Evolutionary conservation across 2,797 vertebrate species (phyloP).

Genomic region (Cygnus olor): DNA sequence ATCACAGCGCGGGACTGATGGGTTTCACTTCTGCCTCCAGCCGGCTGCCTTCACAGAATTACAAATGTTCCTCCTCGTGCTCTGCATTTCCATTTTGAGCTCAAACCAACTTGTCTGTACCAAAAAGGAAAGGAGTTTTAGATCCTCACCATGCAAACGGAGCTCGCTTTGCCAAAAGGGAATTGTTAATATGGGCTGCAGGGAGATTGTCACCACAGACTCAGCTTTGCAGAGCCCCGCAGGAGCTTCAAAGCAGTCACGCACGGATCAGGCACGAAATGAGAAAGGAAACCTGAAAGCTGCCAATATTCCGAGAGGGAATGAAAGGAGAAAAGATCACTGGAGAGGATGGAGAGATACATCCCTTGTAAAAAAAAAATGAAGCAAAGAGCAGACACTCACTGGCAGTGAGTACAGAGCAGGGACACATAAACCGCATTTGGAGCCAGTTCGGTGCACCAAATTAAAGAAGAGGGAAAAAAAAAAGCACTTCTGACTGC

Average conservation of each 20-base stretch:
- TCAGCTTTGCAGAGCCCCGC: not conserved
- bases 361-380: not conserved
- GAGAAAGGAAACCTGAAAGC: not conserved
- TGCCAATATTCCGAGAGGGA: not conserved
- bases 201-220: not conserved
- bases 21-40: not conserved
- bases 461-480: too few species aligned
- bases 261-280: accelerated
- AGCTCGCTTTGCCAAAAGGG: not conserved
- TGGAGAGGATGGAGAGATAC: not conserved
- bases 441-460: not conserved
- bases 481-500: not conserved
- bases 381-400: not conserved
- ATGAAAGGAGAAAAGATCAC: not conserved
- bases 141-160: not conserved
- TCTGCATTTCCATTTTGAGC: not conserved
- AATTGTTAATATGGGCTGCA: too few species aligned
- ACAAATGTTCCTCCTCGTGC: not conserved
- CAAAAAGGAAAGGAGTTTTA: not conserved
- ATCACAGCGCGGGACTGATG: not conserved
- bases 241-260: not conserved
- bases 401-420: not conserved
- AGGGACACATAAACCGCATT: accelerated
- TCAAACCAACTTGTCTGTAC: not conserved
- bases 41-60: not conserved